Base-by-base conservation (phyloP, 2,113 vertebrate species). In the Leptosomus discolor region DNA sequence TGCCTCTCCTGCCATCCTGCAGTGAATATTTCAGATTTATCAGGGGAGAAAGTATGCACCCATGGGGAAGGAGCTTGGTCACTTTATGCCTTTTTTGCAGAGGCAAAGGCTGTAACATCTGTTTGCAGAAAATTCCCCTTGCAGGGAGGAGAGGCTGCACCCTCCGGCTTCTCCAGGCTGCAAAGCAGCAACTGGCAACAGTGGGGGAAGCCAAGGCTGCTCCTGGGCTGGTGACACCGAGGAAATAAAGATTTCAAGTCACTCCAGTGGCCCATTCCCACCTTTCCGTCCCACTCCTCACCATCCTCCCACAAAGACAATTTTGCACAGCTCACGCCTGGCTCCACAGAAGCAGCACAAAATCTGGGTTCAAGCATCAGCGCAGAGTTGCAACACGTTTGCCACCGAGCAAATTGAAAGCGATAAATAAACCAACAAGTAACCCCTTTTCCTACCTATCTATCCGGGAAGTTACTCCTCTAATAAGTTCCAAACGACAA, bases 311-410 rank as follows among this genome's bases (percentile, higher is more conserved):
- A 11, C 27, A 17, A 3, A 7, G 1, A 5, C 37, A 57, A 51
- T 29, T 74, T 63, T 9, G 11, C 20, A 12, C 3, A 0, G 11
- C 51, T 54, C 2, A 0, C 69, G 84, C 68, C 64, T 5, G 5
- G 14, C 70, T 43, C 45, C 39, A 39, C 80, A 80, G 54, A 45
- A 79, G 51, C 26, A 7, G 27, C 75, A 43, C 51, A 11, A 36
- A 71, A 37, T 8, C 39, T 6, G 2, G 29, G 24, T 60, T 21
- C 8, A 3, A 19, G 37, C 54, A 36, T 22, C 54, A 46, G 4
- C 1, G 1, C 8, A 6, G 76, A 54, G 26, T 14, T 22, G 24
- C 54, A 67, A 21, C 46, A 6, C 0, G 2, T 32, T 46, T 39
- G 67, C 85, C 51, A 71, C 23, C 5, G 22, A 43, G 51, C 54